Conservation (phyloP, 2,113 vertebrate genomes). For the Cervus canadensis region DNA sequence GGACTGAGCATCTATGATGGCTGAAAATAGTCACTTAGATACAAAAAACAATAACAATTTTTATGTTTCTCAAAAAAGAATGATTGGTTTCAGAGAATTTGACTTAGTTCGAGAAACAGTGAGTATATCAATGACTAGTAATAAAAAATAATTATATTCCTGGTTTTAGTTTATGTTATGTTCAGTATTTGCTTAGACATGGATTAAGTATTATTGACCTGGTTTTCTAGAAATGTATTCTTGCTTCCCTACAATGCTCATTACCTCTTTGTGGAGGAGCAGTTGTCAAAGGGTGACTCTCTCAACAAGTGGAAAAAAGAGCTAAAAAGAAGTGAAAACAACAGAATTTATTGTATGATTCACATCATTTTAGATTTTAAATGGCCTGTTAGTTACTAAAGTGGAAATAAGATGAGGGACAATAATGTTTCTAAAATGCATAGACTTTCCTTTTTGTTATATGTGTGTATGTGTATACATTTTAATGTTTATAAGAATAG, state of each 20-base stretch:
- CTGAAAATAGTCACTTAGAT: not conserved
- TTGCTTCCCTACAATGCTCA: not conserved
- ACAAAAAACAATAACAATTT: fast-evolving
- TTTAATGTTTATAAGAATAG: not conserved
- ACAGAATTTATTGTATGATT: not conserved
- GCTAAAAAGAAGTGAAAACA: not conserved
- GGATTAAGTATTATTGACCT: not conserved
- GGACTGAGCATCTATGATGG: not conserved
- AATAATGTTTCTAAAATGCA: not conserved
- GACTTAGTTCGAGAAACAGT: not conserved
- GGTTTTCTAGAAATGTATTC: not conserved
- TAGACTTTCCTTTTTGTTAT: not conserved
- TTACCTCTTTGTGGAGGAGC: not conserved
- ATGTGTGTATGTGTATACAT: not conserved
- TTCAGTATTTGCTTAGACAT: not conserved
- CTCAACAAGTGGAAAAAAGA: fast-evolving
- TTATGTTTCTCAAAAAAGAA: not conserved
- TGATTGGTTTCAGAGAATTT: not conserved
- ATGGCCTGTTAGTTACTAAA: not conserved
- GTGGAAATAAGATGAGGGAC: not conserved
- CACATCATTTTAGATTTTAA: not conserved
- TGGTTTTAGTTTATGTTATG: not conserved
- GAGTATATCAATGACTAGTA: not conserved
- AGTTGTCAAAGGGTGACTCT: not conserved
- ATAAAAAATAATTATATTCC: not conserved